phyloP scores from a whole-genome alignment of 2,888 invertebrate species.

The Pasiphila rectangulata region DNA sequence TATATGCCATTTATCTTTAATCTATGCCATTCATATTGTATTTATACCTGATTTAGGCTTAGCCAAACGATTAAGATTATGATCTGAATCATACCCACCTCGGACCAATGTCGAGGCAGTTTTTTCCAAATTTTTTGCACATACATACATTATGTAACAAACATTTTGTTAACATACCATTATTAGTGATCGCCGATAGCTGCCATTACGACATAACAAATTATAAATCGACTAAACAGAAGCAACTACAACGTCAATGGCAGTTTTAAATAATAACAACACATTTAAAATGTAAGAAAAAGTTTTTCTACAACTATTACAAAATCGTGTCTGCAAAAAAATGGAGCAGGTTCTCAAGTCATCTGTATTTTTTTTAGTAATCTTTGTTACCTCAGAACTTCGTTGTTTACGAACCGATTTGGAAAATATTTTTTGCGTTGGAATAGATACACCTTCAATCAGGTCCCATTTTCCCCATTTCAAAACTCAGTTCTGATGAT shows the following conservation, averaged over 20 bases:
- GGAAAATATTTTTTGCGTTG: too few species aligned
- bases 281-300: background rate
- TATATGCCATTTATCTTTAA: slow-evolving; percentile 36
- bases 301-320: too few species aligned
- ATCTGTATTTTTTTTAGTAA: too few species aligned
- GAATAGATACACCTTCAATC: too few species aligned
- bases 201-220: slow-evolving; percentile 42
- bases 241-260: slow-evolving; percentile 33
- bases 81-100: slow-evolving; percentile 40
- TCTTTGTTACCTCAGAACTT: too few species aligned
- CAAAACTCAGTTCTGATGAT: too few species aligned
- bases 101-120: slow-evolving; percentile 58
- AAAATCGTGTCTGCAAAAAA: too few species aligned
- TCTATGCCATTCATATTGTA: slow-evolving; percentile 39
- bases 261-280: background rate
- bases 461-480: too few species aligned
- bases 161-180: slow-evolving; percentile 47
- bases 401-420: too few species aligned
- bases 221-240: slow-evolving; percentile 36
- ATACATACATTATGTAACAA: slow-evolving; percentile 35
- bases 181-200: slow-evolving; percentile 45
- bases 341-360: too few species aligned
- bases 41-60: slow-evolving; percentile 30
- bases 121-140: slow-evolving; percentile 57
- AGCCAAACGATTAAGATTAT: slow-evolving; percentile 16